Evolutionary conservation across 2,113 vertebrate genomes (phyloP), one percentile per base, ranked within the genome.

Genomic region (Gymnorhina tibicen): DNA sequence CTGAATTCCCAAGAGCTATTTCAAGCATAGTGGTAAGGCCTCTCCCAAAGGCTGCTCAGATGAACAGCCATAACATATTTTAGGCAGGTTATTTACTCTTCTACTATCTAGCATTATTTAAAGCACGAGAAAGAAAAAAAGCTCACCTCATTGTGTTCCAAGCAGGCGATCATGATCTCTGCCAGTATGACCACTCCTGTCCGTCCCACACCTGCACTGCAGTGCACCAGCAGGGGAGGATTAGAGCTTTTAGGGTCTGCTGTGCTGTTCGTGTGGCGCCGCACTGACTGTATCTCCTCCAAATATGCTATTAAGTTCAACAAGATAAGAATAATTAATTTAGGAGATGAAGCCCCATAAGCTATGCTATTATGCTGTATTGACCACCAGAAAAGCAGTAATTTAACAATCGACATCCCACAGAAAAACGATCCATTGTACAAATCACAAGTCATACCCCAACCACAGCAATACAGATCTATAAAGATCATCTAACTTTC

Each of bases 261-360:
- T 28, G 99, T 99, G 96, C 99, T 99, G 97, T 99, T 99, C 0
- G 99, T 99, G 63, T 99, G 99, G 77, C 99, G 99, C 63, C 99
- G 98, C 55, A 99, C 99, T 2, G 99, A 99, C 97, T 99, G 99
- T 80, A 99, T 98, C 98, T 99, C 99, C 93, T 99, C 99, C 80
- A 99, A 97, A 93, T 99, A 99, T 0, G 99, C 99, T 99, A 78
- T 49, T 2, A 15, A 32, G 46, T 47, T 30, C 75, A 92, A 68
- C 16, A 62, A 53, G 35, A 47, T 35, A 59, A 87, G 27, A 69
- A 52, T 4, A n/a, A 44, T 16, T 53, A 13, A 53, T 24, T 39
- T 16, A 85, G 50, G 55, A 85, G 20, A 56, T 22, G 26, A 86
- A 84, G 60, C 11, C 53, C 6, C 22, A 10, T 13, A 47, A 83